Evolutionary conservation across 2,888 invertebrate genomes (phyloP).

Genomic region (Phyllotreta cruciferae): DNA sequence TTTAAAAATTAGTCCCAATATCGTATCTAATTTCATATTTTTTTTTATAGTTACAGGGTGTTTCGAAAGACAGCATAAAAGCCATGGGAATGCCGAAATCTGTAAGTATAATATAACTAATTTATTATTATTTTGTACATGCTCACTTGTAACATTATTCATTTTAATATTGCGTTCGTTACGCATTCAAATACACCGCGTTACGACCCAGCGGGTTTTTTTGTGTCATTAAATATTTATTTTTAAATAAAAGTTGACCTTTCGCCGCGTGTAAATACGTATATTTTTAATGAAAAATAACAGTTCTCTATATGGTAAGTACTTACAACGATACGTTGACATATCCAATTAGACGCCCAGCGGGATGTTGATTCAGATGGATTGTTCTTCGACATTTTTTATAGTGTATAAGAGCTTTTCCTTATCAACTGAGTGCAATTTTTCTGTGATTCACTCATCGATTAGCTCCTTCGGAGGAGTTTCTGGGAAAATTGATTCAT

Average conservation of each 20-base stretch:
- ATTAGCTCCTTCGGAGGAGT: no score
- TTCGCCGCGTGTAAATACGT: not conserved
- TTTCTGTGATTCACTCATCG: no score
- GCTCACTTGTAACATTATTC: not conserved
- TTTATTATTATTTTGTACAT: not conserved
- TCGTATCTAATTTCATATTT: slow-evolving; percentile 6
- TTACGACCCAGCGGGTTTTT: slow-evolving; percentile 21
- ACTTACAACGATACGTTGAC: not conserved
- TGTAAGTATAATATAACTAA: slow-evolving; percentile 17
- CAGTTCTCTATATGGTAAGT: not conserved
- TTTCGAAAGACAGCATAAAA: slow-evolving; percentile 21
- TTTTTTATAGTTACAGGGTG: slow-evolving; percentile 31
- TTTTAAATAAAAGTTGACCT: slow-evolving; percentile 34
- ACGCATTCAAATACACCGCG: not conserved
- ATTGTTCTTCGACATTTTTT: not conserved
- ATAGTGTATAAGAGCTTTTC: not conserved
- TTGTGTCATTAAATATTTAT: slow-evolving; percentile 27
- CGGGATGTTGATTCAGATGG: not conserved
- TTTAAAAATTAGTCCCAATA: no score
- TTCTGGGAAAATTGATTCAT: no score
- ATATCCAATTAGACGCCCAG: slow-evolving; percentile 4
- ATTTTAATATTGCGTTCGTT: not conserved
- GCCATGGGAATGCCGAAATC: slow-evolving; percentile 29
- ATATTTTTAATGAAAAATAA: slow-evolving; percentile 14
- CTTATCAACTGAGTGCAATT: no score